Evolutionary conservation across 2,888 invertebrate species (phyloP).

Genomic region (Capitulum mitella): DNA sequence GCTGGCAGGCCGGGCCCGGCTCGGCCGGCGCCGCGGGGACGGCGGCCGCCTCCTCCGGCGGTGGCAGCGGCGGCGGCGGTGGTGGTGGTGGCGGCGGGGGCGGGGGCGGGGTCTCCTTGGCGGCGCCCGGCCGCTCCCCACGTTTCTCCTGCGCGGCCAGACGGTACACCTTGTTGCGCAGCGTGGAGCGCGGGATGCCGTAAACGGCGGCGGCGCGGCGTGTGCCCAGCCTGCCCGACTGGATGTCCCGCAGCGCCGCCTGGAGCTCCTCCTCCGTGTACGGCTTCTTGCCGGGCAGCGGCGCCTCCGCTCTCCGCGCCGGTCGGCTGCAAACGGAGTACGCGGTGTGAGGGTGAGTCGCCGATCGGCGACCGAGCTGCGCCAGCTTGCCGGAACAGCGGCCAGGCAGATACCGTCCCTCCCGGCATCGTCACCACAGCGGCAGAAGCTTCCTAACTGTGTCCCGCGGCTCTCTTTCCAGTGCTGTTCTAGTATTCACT

Average conservation of each 20-base stretch:
- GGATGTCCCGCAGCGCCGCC: conserved; percentile 87
- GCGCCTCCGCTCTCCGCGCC: conserved; percentile 62
- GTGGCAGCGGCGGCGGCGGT: neutral
- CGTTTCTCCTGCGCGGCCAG: neutral
- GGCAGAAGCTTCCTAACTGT: no score
- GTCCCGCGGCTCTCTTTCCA: no score
- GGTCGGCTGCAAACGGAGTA: conserved; percentile 47
- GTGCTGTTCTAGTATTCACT: no score
- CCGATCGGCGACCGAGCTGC: no score
- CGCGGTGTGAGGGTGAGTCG: no score
- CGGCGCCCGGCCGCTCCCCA: conserved; percentile 37
- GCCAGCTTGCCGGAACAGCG: no score
- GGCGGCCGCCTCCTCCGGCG: neutral
- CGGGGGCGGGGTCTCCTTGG: conserved; percentile 47
- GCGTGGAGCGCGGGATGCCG: conserved; percentile 91
- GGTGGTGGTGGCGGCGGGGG: conserved; percentile 13
- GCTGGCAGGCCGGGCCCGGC: conserved; percentile 24
- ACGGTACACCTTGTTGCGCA: conserved; percentile 75
- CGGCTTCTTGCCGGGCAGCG: conserved; percentile 56
- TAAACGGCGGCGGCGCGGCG: conserved; percentile 89
- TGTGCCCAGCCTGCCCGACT: conserved; percentile 84
- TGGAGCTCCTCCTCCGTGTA: conserved; percentile 95
- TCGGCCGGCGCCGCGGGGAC: neutral
- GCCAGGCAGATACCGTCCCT: no score
- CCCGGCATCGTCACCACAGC: no score